Conservation (phyloP, 2,113 vertebrate species). For the Varanus komodoensis region DNA sequence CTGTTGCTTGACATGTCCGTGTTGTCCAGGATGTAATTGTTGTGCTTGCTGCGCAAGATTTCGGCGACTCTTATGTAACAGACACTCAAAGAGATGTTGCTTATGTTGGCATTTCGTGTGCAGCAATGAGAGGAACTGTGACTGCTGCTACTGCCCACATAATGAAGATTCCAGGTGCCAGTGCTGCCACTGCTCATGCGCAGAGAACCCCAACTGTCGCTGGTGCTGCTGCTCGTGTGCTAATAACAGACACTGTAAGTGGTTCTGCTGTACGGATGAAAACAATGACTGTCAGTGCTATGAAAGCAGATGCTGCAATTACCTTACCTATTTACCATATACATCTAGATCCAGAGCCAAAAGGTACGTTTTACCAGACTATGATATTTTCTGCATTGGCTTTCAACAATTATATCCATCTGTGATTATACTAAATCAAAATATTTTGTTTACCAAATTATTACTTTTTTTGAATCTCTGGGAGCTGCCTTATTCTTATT, state of each 20-base stretch:
- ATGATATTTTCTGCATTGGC: background rate
- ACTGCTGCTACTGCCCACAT: slow-evolving; percentile 62
- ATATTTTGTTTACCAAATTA: background rate
- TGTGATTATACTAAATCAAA: too few relatives aligned
- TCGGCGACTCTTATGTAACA: background rate
- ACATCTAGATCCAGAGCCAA: background rate
- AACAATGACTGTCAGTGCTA: slow-evolving; percentile 62
- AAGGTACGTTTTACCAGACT: slow-evolving; percentile 34
- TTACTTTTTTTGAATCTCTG: background rate
- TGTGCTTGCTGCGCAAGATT: background rate
- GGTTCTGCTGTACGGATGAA: slow-evolving; percentile 58
- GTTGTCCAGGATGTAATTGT: slow-evolving; percentile 28
- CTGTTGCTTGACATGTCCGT: background rate
- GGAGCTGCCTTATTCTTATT: too few relatives aligned
- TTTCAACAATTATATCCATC: too few relatives aligned
- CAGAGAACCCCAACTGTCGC: slow-evolving; percentile 69
- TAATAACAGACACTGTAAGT: slow-evolving; percentile 70
- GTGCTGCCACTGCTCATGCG: slow-evolving; percentile 67
- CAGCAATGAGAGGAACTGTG: slow-evolving; percentile 68
- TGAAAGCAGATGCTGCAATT: slow-evolving; percentile 60
- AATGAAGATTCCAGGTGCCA: slow-evolving; percentile 61
- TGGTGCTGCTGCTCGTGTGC: slow-evolving; percentile 75
- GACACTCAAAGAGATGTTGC: slow-evolving; percentile 34
- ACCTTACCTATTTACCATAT: background rate
- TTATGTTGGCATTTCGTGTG: slow-evolving; percentile 69